Evolutionary conservation across 2,888 invertebrate species (phyloP).

Genomic region (Steinernema hermaphroditum): DNA sequence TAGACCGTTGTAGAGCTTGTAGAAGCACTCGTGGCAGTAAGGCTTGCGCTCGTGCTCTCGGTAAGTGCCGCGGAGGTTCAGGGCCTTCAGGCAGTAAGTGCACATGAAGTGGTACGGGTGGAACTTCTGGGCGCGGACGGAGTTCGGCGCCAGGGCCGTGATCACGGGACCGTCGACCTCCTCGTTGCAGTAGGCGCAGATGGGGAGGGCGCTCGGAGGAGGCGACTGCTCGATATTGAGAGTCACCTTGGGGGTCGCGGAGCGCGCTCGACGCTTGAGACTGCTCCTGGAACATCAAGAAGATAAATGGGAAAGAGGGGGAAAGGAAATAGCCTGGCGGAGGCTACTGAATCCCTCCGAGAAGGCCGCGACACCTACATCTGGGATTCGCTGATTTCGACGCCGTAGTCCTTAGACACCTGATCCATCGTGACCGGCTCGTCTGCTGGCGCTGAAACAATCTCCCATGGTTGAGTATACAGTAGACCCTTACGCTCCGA

Average conservation of each 20-base stretch:
- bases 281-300: conserved; percentile 46
- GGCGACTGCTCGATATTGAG: conserved; percentile 61
- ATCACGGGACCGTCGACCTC: conserved; percentile 60
- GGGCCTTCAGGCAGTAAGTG: conserved; percentile 86
- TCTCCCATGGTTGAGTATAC: too few relatives aligned
- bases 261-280: conserved; percentile 58
- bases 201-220: conserved; percentile 51
- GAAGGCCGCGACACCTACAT: conserved; percentile 39
- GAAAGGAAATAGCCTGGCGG: background rate
- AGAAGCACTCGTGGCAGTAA: conserved; percentile 96
- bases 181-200: conserved; percentile 64
- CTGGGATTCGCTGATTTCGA: conserved; percentile 59
- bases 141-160: conserved; percentile 69
- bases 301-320: background rate
- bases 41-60: conserved; percentile 94
- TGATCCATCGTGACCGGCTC: conserved; percentile 54
- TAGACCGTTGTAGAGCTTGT: conserved; percentile 77
- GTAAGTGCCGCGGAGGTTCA: conserved; percentile 65
- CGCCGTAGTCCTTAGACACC: conserved; percentile 59
- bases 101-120: conserved; percentile 96
- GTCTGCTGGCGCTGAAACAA: conserved; percentile 49
- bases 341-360: background rate
- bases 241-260: conserved; percentile 60
- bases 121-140: conserved; percentile 97
- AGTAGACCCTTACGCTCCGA: conserved; percentile 32